Evolutionary conservation across 2,113 vertebrate species (phyloP), one percentile per base, ranked within the genome.

Genomic region (Stercorarius parasiticus): DNA sequence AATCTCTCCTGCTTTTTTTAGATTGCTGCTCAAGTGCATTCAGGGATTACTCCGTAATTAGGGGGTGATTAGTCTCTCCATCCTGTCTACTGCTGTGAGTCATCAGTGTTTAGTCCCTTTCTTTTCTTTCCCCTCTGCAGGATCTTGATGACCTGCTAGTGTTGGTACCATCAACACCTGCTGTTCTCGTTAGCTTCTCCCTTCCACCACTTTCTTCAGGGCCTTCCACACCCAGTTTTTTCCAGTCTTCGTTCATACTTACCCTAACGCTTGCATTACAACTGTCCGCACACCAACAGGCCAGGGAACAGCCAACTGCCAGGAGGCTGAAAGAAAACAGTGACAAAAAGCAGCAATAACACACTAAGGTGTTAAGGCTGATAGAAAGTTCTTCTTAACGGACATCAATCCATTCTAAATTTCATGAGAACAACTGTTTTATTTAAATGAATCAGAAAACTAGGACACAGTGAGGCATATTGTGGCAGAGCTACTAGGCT

Each of bases 351-450:
- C 0, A 0, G 26, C 52, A 43, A 19, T 17, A 80, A 71, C 22
- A 22, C 22, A 62, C 9, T 30, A 26, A 2, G 0, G 0, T 16
- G 15, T 50, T 53, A 50, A 64, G 22, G 25, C 10, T 65, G 43
- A 30, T 58, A 25, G 36, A n/a, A 89, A 59, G 15, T 25, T 87
- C 64, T 82, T 74, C 42, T 38, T 20, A 29, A 76, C 0, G 2
- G 52, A 26, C 13, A 58, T 21, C 30, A 40, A 14, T 77, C 64
- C 47, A 77, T 34, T 64, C 53, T 72, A 70, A 71, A 32, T 18
- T 72, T 71, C 26, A 22, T 1, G 20, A 43, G 26, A 79, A 49
- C 10, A 42, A 11, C 27, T 65, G 21, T 17, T 85, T 38, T 13
- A 13, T 32, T 34, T n/a, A 38, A 34, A 53, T 69, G 36, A 91